These are phyloP conservation scores for Vicugna pacos DNA, from an alignment of 2,113 vertebrate genomes.

Conservation along the genomic window DNA sequence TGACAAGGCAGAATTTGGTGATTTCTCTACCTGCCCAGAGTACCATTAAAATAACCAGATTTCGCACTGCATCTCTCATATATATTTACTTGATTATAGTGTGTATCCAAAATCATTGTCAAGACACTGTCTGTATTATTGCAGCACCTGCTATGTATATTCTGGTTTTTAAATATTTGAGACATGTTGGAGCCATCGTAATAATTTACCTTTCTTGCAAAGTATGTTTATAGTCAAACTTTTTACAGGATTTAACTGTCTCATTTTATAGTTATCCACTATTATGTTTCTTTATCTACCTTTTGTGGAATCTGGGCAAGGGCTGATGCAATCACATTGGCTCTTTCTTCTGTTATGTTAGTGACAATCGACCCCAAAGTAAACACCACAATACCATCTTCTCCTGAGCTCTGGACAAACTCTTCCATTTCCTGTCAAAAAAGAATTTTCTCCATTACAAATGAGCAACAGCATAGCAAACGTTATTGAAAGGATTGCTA, in stretches of 20 bases:
- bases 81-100: not conserved
- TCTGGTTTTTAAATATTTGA: not conserved
- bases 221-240: not conserved
- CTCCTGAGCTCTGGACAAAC: slow-evolving; percentile 92
- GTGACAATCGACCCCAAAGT: slow-evolving; percentile 90
- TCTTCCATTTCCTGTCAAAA: slow-evolving; percentile 91
- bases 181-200: not conserved
- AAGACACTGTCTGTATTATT: not conserved
- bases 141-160: not conserved
- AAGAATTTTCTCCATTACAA: not conserved
- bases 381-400: slow-evolving; percentile 91
- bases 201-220: not conserved
- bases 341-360: slow-evolving; percentile 88
- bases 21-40: too few species aligned
- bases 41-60: too few species aligned
- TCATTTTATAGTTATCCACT: not conserved
- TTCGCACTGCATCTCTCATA: too few species aligned
- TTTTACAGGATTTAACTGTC: not conserved
- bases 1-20: too few species aligned
- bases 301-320: slow-evolving; percentile 93
- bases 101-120: not conserved
- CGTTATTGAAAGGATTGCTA: not conserved
- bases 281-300: slow-evolving; percentile 79
- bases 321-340: slow-evolving; percentile 88
- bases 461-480: not conserved